These are phyloP conservation scores for Typhlichthys subterraneus DNA, from an alignment of 2,797 vertebrate genomes.

Conservation along the genomic window DNA sequence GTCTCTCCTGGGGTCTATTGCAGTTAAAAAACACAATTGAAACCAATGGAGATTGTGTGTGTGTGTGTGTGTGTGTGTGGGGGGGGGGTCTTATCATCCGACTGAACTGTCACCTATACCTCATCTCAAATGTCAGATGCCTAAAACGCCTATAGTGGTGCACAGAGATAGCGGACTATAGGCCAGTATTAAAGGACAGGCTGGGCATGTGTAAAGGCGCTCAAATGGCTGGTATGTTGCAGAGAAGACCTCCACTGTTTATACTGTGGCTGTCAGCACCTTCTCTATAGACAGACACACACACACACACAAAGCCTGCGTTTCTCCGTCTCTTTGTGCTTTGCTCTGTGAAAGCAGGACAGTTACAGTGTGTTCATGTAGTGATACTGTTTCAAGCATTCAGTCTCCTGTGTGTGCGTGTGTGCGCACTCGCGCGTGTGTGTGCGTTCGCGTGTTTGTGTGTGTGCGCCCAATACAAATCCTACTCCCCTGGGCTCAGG, in stretches of 20 bases:
- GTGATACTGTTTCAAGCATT: not conserved
- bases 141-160: too few species aligned
- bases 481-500: not conserved
- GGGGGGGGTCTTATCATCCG: too few species aligned
- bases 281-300: not conserved
- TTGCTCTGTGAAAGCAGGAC: not conserved
- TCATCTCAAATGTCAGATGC: too few species aligned
- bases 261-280: not conserved
- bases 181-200: too few species aligned
- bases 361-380: not conserved
- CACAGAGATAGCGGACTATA: too few species aligned
- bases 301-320: not conserved
- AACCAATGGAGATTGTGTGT: not conserved
- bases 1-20: too few species aligned
- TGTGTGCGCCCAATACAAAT: too few species aligned
- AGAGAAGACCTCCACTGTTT: not conserved
- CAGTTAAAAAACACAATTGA: too few species aligned
- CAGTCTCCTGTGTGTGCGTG: not conserved
- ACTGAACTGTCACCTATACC: too few species aligned
- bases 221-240: not conserved
- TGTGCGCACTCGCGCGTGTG: too few species aligned
- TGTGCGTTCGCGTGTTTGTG: too few species aligned
- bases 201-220: not conserved
- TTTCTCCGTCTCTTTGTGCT: not conserved
- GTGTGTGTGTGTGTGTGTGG: slow-evolving; percentile 1